Base-by-base conservation (phyloP, 2,113 vertebrate species). In the Trogon melanurus region DNA sequence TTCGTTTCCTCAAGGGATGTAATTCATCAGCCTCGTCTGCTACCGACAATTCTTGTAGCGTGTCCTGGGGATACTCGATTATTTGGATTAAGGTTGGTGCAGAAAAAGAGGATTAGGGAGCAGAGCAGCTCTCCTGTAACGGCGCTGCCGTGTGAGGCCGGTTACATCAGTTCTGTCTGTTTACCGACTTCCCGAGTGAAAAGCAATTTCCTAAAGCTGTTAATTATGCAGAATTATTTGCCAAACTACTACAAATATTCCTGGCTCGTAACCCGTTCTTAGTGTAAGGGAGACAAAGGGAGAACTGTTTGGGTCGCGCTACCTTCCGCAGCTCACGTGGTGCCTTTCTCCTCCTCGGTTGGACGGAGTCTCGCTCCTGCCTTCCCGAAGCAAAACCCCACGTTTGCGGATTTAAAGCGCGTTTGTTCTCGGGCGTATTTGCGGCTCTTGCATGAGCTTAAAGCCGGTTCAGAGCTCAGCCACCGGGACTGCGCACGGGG, bases 201-300 rank as follows among this genome's bases (percentile, higher is more conserved):
- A 86, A 93, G 56, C 72, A 8, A 2, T 78, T 87, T 79, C 25
- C 93, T 57, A 78, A 95, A 91, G 91, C 93, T 53, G 73, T 61
- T 86, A 56, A 89, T 91, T 65, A 58, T 78, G 76, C 83, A 9
- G 75, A 73, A 69, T 78, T n/a, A 53, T 74, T 89, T 48, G 45
- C 80, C 86, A 72, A 69, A 87, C 82, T 36, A 15, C 83, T 60
- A 27, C 76, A 54, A 80, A 56, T 64, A 64, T 72, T 89, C 91
- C 78, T 64, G 88, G 79, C 83, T 73, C 4, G n/a, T 20, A 29
- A 74, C 51, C 53, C 41, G 0, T 22, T 56, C 85, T 29, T 6
- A 18, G 71, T 4, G 19, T 3, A 13, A 10, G 57, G 44, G 21
- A 45, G 64, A 91, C 89, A 95, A 94, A 94, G 84, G 61, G 30